These are phyloP conservation scores for cattle (Bos taurus) DNA, from an alignment of 2,113 vertebrate genomes.

Conservation along the genomic window DNA sequence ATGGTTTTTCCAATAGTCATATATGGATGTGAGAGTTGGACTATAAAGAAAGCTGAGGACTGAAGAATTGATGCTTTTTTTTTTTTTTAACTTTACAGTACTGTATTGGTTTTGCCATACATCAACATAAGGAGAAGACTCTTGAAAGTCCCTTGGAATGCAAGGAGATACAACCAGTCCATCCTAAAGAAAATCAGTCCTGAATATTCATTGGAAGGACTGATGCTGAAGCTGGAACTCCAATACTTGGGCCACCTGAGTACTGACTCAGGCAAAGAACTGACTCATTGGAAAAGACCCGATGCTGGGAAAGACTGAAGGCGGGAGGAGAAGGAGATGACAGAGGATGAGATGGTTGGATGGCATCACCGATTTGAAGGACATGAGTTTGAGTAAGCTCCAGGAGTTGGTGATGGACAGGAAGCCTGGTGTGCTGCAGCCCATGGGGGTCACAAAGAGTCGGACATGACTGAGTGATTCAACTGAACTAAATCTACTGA, in stretches of 20 bases:
- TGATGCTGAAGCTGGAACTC: background rate
- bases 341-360: background rate
- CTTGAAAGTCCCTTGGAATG: background rate
- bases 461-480: background rate
- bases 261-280: background rate
- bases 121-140: too few relatives aligned
- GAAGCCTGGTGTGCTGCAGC: background rate
- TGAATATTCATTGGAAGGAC: background rate
- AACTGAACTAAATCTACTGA: background rate
- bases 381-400: background rate
- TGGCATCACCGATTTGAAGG: background rate
- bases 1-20: too few relatives aligned
- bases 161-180: background rate
- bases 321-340: accelerated
- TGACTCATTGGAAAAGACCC: background rate
- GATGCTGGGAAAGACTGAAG: background rate
- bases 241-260: background rate
- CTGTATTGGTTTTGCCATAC: too few relatives aligned
- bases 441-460: background rate
- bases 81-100: too few relatives aligned
- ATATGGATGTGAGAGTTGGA: too few relatives aligned
- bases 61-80: too few relatives aligned
- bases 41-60: too few relatives aligned
- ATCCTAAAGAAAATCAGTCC: background rate
- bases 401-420: background rate